A percentile compares a stretch with the other conserved stretches of the same genome.
These are phyloP conservation scores for Drosophila koepferae DNA, from an alignment of 2,888 invertebrate species.

Conservation along the genomic window DNA sequence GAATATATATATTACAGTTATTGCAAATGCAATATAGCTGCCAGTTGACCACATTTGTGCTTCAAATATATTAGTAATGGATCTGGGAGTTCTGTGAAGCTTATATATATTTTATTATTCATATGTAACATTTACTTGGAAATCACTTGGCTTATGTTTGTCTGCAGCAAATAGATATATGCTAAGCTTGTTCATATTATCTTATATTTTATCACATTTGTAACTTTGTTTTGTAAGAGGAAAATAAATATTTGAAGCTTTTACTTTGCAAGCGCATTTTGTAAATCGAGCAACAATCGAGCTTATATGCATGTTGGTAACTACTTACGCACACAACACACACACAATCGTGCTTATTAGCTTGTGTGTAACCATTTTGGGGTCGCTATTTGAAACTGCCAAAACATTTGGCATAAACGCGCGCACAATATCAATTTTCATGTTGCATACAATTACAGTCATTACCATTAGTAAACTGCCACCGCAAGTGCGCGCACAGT, in stretches of 20 bases:
- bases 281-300: neutral
- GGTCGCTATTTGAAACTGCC: constrained; percentile 62
- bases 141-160: neutral
- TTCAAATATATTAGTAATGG: no score
- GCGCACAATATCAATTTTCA: constrained; percentile 79
- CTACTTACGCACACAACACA: constrained; percentile 14
- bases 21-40: no score
- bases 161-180: neutral
- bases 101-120: neutral
- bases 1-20: no score
- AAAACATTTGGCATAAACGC: constrained; percentile 76
- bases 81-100: no score
- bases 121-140: neutral
- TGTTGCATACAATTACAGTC: constrained; percentile 79
- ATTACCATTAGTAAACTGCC: constrained; percentile 81
- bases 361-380: constrained; percentile 57
- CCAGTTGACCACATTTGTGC: no score
- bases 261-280: neutral
- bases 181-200: neutral
- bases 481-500: constrained; percentile 46
- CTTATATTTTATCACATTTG: neutral
- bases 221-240: neutral
- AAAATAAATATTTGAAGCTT: neutral
- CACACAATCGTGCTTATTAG: constrained; percentile 12
- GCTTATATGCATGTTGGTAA: neutral